These are phyloP conservation scores for Dromaius novaehollandiae DNA, from an alignment of 2,113 vertebrate species.

Conservation along the genomic window DNA sequence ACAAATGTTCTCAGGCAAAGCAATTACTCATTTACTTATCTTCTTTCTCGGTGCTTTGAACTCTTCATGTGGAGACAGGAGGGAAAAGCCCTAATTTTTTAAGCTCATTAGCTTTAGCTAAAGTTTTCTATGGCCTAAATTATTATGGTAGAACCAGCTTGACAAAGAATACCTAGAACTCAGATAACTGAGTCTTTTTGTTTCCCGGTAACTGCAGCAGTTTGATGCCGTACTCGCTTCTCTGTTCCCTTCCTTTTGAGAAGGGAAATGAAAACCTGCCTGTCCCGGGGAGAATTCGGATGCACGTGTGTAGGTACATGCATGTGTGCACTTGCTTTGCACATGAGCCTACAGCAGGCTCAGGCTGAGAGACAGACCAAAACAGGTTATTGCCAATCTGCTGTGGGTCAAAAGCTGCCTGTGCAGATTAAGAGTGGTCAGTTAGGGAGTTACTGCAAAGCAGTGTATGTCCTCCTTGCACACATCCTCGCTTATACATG, in stretches of 20 bases:
- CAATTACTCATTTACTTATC: conserved; percentile 9
- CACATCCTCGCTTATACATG: background rate
- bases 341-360: background rate
- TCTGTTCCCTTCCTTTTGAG: background rate
- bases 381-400: background rate
- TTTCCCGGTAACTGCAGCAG: background rate
- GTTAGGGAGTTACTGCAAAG: background rate
- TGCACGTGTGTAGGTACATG: background rate
- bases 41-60: background rate
- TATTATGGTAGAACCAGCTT: conserved; percentile 19
- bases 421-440: background rate
- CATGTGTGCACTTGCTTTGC: background rate
- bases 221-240: background rate
- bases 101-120: background rate
- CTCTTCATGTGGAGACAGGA: background rate
- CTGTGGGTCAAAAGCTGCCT: background rate
- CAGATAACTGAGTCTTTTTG: background rate
- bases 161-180: background rate
- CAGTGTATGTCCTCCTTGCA: background rate
- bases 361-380: background rate
- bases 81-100: conserved; percentile 21
- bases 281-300: background rate
- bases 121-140: background rate
- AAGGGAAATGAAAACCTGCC: background rate
- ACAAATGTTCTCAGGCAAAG: background rate